phyloP scores from a whole-genome alignment of 2,888 invertebrate species.

The Scaptomyza caliginosa region DNA sequence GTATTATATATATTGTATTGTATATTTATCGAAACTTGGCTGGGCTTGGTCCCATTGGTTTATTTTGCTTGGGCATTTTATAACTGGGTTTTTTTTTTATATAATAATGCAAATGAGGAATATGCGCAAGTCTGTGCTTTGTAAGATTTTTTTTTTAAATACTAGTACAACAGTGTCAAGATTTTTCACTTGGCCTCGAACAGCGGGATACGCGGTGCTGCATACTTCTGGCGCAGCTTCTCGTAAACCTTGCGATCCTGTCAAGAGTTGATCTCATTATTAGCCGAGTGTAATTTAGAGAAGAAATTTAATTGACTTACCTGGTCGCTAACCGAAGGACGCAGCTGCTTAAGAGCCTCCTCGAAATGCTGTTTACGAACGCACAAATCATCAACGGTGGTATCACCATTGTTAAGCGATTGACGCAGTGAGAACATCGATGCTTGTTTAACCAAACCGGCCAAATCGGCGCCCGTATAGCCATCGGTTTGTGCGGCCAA shows the following conservation, averaged over 20 bases:
- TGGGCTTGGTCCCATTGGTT: conserved; percentile 51
- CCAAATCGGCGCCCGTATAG: conserved; percentile 97
- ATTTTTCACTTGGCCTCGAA: conserved; percentile 52
- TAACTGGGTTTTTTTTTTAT: conserved; percentile 41
- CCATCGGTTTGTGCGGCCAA: conserved; percentile 90
- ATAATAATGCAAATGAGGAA: conserved; percentile 42
- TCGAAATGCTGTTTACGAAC: conserved; percentile 90
- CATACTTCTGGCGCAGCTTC: conserved; percentile 88
- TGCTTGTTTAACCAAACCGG: conserved; percentile 94
- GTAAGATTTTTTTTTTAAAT: conserved; percentile 29
- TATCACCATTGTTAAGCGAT: conserved; percentile 86
- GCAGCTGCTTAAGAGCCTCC: conserved; percentile 90
- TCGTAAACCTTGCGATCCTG: conserved; percentile 91
- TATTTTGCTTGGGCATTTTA: conserved; percentile 34
- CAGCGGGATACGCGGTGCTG: conserved; percentile 80
- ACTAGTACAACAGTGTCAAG: conserved; percentile 48
- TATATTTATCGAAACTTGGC: conserved; percentile 2
- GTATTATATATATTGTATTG: conserved; percentile 12
- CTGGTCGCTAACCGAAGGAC: conserved; percentile 93
- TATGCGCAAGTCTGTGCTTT: conserved; percentile 17
- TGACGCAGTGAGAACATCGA: conserved; percentile 92
- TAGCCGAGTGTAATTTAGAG: fast-evolving
- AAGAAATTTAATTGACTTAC: conserved; percentile 79
- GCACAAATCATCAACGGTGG: conserved; percentile 85
- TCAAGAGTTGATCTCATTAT: conserved; percentile 20